Base-by-base conservation (phyloP, 2,797 vertebrate species). In the Hozukius guyotensis region DNA sequence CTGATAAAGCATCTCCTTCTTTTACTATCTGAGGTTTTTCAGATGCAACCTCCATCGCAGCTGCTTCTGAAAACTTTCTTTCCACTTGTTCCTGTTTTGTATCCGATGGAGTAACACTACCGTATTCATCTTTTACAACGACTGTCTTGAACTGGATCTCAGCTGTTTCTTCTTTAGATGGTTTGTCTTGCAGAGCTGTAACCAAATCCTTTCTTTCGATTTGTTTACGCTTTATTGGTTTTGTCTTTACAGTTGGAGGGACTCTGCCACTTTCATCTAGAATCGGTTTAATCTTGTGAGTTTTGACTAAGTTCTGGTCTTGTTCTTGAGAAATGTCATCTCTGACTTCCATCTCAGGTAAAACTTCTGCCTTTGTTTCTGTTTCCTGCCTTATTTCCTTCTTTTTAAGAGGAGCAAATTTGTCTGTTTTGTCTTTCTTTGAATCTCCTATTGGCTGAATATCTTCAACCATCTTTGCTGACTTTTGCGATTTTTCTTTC, bases 31-130 rank as follows among this genome's bases (percentile, higher is more conserved):
- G 18, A 22, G 56, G 66, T 64, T 27, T 67, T 70, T 82, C 32
- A 24, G 77, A 42, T 20, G 46, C 31, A 31, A 73, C 32, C 13
- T 85, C 76, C 80, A 78, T 84, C 25, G 38, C 55, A n/a, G 80
- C 29, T 4, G 72, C 68, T 1, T 62, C 22, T 46, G 64, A 76
- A 29, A 46, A 2, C 1, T 20, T 82, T 72, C 14, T 73, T 61
- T 82, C 6, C 2, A 57, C 20, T 31, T 49, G 62, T 67, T 82
- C 68, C 8, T 27, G 42, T 75, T 63, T 49, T 22, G 34, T 36
- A 69, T 82, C 60, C 68, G 59, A 36, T 2, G 61, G 46, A 69
- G 46, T 36, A 42, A 81, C n/a, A 2, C 1, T 18, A 6, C 29
- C 81, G 29, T 75, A 81, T 18, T 77, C 13, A 13, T 84, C 34